Conservation (phyloP, 2,113 vertebrate genomes). For the Trogon melanurus region DNA sequence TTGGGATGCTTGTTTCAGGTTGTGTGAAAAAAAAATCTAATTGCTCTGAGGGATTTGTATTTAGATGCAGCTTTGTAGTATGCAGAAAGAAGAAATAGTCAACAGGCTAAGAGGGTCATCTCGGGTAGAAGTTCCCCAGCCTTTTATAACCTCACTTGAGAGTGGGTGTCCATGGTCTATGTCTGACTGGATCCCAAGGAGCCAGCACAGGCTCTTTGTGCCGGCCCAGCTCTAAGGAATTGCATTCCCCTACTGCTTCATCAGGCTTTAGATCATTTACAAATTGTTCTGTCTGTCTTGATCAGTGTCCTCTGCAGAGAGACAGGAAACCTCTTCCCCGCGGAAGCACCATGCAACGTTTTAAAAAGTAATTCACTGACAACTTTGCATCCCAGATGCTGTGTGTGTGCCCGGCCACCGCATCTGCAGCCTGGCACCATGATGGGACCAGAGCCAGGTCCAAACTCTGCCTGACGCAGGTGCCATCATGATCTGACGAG, state of each 20-base stretch:
- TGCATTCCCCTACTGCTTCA: neutral
- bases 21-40: neutral
- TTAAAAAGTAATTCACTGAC: neutral
- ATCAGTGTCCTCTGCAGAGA: neutral
- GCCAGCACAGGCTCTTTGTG: neutral
- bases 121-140: neutral
- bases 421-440: rapidly evolving
- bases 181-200: neutral
- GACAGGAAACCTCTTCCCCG: neutral
- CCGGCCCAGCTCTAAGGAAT: neutral
- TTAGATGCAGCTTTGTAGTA: neutral
- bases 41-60: neutral
- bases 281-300: neutral
- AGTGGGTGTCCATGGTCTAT: neutral
- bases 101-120: neutral
- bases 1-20: neutral
- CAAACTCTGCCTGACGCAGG: neutral
- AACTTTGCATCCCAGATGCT: neutral
- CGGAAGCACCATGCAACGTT: neutral
- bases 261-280: neutral
- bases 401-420: neutral
- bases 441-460: neutral
- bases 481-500: neutral
- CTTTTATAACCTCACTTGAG: neutral
- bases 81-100: neutral